Percentiles rank a stretch among this genome's conserved stretches.
Conservation (phyloP, 1,140 invertebrate genomes). For the Sycobia sp. region DNA sequence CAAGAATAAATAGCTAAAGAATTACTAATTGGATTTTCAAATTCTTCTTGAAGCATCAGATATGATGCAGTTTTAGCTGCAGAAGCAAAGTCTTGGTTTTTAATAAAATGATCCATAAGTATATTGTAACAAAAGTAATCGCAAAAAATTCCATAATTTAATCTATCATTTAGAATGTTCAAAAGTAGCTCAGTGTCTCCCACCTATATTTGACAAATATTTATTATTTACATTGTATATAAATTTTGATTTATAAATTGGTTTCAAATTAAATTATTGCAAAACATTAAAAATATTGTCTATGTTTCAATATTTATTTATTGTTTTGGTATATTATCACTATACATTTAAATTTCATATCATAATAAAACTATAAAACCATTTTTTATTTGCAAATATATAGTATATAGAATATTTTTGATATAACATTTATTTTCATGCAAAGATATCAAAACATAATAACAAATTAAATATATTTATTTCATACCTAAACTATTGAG, state of each 20-base stretch:
- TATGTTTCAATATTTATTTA: too few relatives aligned
- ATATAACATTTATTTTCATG: not conserved
- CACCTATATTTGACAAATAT: slow-evolving; percentile 9
- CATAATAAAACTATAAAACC: too few relatives aligned
- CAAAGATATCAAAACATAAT: not conserved
- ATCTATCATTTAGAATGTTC: slow-evolving; percentile 75
- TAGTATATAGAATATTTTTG: too few relatives aligned
- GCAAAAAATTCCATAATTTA: slow-evolving; percentile 89
- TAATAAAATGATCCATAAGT: slow-evolving; percentile 81
- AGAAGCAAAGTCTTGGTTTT: slow-evolving; percentile 69
- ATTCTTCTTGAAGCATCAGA: slow-evolving; percentile 90
- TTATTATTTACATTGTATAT: not conserved
- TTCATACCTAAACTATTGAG: not conserved
- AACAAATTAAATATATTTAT: not conserved
- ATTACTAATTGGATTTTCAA: slow-evolving; percentile 72
- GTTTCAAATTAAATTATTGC: too few relatives aligned
- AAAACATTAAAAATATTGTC: too few relatives aligned
- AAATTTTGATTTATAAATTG: too few relatives aligned
- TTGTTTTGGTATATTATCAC: too few relatives aligned
- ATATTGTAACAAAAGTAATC: slow-evolving; percentile 81
- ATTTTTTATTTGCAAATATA: too few relatives aligned
- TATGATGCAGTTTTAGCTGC: slow-evolving; percentile 79
- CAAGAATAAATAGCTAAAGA: slow-evolving; percentile 76
- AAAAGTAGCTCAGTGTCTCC: slow-evolving; percentile 67
- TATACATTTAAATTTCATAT: too few relatives aligned